These are phyloP conservation scores for Pseudomugil tenellus DNA, from an alignment of 2,797 vertebrate species.

Conservation along the genomic window DNA sequence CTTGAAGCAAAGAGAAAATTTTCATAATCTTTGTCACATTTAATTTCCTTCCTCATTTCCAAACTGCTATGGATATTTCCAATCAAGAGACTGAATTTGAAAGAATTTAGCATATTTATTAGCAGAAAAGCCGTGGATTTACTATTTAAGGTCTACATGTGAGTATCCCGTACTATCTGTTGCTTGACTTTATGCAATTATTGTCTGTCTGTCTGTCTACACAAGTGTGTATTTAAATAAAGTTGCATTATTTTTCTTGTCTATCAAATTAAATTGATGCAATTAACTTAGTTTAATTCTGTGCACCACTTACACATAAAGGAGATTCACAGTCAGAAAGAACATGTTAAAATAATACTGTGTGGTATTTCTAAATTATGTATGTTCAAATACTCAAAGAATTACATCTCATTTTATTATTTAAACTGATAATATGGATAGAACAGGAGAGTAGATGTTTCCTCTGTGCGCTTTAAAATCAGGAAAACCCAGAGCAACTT, in stretches of 20 bases:
- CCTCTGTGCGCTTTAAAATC: background rate
- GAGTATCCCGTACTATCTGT: background rate
- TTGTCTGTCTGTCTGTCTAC: too few species aligned
- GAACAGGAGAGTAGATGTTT: too few species aligned
- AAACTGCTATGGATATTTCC: slow-evolving; percentile 46
- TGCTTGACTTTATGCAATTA: slow-evolving; percentile 1
- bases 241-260: background rate
- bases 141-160: background rate
- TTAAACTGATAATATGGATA: too few species aligned
- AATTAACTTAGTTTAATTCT: background rate
- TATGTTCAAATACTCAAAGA: background rate
- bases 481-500: too few species aligned
- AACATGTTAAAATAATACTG: background rate
- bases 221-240: background rate
- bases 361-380: background rate
- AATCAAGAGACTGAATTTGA: slow-evolving; percentile 30
- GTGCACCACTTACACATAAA: background rate
- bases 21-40: slow-evolving; percentile 61
- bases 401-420: background rate
- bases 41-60: slow-evolving; percentile 51
- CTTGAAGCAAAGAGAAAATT: slow-evolving; percentile 32
- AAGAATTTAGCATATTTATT: slow-evolving; percentile 30
- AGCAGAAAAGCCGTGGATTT: background rate
- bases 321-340: background rate
- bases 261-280: background rate